Evolutionary conservation across 2,888 invertebrate species (phyloP), one percentile per base, ranked within the genome.

Genomic region (Notocelia uddmanniana): DNA sequence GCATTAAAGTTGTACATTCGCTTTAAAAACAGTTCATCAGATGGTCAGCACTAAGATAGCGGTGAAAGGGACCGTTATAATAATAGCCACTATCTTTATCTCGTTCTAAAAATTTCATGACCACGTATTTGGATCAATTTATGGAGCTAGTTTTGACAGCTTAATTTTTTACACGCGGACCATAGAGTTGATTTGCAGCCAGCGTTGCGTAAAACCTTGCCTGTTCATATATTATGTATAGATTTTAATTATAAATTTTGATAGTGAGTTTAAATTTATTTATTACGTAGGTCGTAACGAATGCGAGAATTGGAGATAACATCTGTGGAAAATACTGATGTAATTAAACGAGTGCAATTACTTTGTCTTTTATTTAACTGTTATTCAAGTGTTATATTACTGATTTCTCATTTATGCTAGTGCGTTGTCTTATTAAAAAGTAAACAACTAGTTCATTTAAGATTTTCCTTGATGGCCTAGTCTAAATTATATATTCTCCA

Each of bases 31-130:
- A 88, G 90, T 89, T 87, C 90, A 87, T 85, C 85, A 82, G 93
- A 93, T 92, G 92, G 91, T 88, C 91, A 91, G 86, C 78, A 59
- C 68, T 63, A 89, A n/a, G 93, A 93, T 93, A 92, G 89, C 89
- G 92, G 92, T 93, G 93, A 93, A 93, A 93, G 92, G 91, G 80
- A 89, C 92, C 92, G 92, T 92, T 93, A 93, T 79, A 84, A 85
- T 91, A 89, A 92, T 91, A 86, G 90, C 88, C 88, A 79, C 85
- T 88, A 84, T 83, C 85, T 85, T 86, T 87, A 85, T 81, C 87
- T 87, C 85, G 84, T 87, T 85, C 70, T 76, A 68, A 73, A 71
- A 72, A 59, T 41, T 50, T 67, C 73, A 57, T 63, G 63, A 69
- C 54, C 82, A 84, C 82, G 80, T 82, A 83, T 85, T 80, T 81